These are phyloP conservation scores for Rhorus exstirpatorius DNA, from an alignment of 2,888 invertebrate species.

Conservation along the genomic window DNA sequence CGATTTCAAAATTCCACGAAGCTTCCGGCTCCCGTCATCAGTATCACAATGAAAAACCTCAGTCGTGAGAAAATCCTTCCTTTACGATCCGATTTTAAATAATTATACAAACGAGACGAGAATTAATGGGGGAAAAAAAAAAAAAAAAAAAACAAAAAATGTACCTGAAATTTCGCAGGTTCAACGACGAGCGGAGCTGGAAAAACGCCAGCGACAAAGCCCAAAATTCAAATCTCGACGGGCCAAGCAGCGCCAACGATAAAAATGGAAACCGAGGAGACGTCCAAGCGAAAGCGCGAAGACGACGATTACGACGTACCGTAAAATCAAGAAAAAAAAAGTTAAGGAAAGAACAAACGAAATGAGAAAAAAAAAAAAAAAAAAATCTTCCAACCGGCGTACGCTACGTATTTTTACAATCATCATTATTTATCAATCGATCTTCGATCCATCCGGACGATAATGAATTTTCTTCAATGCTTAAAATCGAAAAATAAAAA, in stretches of 20 bases:
- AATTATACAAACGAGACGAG: not conserved
- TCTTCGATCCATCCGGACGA: constrained; percentile 30
- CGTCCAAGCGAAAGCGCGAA: constrained; percentile 82
- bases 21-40: constrained; percentile 56
- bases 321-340: constrained; percentile 69
- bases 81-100: not conserved
- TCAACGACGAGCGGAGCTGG: constrained; percentile 70
- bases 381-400: constrained; percentile 61
- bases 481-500: constrained; percentile 2
- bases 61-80: constrained; percentile 25
- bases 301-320: constrained; percentile 84
- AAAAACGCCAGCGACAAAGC: constrained; percentile 80
- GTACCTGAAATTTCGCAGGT: constrained; percentile 42
- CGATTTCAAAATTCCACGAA: constrained; percentile 54
- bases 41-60: constrained; percentile 44
- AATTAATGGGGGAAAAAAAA: too few relatives aligned
- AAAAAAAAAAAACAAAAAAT: not conserved
- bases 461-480: constrained; percentile 51
- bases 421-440: constrained; percentile 52
- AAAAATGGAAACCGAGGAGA: constrained; percentile 81
- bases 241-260: constrained; percentile 79
- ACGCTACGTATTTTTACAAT: constrained; percentile 60
- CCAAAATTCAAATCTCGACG: constrained; percentile 82
- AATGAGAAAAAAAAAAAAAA: constrained; percentile 6
- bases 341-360: not conserved